Conservation (phyloP, 2,888 invertebrate genomes). For the Drosophila hamatofila region DNA sequence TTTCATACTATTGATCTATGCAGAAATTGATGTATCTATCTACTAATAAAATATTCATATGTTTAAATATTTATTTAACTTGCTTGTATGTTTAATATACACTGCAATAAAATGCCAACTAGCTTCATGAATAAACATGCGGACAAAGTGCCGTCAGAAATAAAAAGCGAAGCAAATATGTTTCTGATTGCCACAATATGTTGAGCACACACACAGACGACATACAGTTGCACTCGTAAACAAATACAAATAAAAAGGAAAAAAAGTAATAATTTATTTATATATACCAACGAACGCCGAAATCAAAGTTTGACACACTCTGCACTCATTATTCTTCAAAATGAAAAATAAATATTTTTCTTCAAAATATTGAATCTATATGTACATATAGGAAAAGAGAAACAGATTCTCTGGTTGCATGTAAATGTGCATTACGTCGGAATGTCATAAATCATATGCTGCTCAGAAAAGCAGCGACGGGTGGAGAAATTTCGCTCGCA, state of each 20-base stretch:
- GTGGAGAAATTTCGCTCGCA: conserved; percentile 35
- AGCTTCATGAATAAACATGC: conserved; percentile 24
- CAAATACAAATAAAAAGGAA: conserved; percentile 15
- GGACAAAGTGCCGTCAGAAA: conserved; percentile 16
- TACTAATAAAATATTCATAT: background rate
- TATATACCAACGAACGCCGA: conserved; percentile 3
- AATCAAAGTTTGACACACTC: conserved; percentile 42
- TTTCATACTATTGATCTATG: too few relatives aligned
- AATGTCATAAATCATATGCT: conserved; percentile 64
- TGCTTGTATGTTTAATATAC: background rate
- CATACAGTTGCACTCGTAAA: conserved; percentile 40
- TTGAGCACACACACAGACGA: conserved; percentile 6
- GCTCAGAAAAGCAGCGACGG: conserved; percentile 26
- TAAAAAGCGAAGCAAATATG: conserved; percentile 17
- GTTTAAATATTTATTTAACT: background rate
- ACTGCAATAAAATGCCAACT: background rate
- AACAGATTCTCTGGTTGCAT: conserved; percentile 7
- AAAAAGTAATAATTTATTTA: background rate
- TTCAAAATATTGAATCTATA: background rate
- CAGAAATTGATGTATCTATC: background rate
- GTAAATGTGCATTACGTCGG: conserved; percentile 37
- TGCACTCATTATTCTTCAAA: conserved; percentile 26
- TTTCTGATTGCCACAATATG: conserved; percentile 45
- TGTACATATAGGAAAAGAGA: conserved; percentile 2
- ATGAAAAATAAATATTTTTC: conserved; percentile 1